A percentile compares a stretch with the other conserved stretches of the same genome.
Evolutionary conservation across 2,888 invertebrate species (phyloP).

Genomic region (Teleogryllus oceanicus): DNA sequence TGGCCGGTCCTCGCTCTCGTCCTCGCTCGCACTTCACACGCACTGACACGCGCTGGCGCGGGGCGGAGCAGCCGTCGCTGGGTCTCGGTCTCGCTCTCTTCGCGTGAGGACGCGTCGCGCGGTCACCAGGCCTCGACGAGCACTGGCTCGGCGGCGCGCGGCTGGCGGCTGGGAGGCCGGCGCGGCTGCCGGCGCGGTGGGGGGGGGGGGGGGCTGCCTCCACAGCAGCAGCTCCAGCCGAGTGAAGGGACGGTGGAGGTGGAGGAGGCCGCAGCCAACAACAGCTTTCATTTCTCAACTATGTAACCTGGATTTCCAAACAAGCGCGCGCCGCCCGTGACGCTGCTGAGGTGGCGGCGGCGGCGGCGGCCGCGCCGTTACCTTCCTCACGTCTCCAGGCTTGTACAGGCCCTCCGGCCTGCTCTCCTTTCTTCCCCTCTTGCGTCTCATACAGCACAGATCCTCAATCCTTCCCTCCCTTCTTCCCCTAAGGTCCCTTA

Average conservation of each 20-base stretch:
- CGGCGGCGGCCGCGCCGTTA: conserved; percentile 1
- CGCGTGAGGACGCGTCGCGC: conserved; percentile 12
- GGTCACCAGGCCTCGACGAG: not conserved
- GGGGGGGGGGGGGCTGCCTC: not conserved
- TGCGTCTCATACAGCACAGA: too few relatives aligned
- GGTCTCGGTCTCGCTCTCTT: too few relatives aligned
- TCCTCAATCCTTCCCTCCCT: too few relatives aligned
- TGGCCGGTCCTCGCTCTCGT: too few relatives aligned
- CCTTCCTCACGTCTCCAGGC: too few relatives aligned
- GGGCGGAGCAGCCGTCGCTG: too few relatives aligned
- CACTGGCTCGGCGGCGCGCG: not conserved
- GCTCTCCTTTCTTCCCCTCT: too few relatives aligned
- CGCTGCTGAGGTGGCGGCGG: not conserved
- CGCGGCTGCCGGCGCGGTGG: too few relatives aligned
- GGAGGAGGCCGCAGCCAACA: conserved; percentile 18
- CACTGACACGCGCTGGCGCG: too few relatives aligned
- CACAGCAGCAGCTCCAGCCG: not conserved
- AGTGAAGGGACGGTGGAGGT: not conserved
- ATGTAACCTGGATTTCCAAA: conserved; percentile 36
- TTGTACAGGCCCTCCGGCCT: too few relatives aligned
- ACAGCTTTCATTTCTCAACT: conserved; percentile 35
- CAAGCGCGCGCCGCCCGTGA: conserved; percentile 23
- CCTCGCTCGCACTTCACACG: too few relatives aligned
- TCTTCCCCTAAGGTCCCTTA: too few relatives aligned
- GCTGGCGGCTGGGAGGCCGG: not conserved